These are phyloP conservation scores for Lineus longissimus DNA, from an alignment of 1,140 invertebrate species.

Conservation along the genomic window DNA sequence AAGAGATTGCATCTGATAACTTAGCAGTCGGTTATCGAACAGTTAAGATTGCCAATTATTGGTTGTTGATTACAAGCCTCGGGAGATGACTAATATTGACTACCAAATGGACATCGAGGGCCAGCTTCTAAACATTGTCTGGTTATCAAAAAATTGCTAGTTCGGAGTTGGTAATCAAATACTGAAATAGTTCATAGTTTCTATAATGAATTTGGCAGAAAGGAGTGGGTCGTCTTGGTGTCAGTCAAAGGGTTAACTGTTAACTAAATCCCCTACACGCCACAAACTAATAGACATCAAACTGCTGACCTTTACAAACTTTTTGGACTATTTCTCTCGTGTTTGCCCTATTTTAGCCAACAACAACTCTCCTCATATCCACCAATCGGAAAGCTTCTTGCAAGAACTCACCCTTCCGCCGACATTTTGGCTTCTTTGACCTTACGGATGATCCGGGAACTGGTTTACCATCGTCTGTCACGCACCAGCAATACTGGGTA, in stretches of 20 bases:
- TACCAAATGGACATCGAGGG: no score
- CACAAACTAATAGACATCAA: not conserved
- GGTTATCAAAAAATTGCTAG: no score
- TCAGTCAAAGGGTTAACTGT: no score
- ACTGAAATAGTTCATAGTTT: no score
- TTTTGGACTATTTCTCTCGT: not conserved
- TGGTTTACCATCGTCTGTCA: slow-evolving; percentile 72
- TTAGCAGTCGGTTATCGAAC: no score
- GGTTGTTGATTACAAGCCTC: no score
- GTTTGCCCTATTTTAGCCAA: not conserved
- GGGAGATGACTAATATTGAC: no score
- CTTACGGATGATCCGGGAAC: slow-evolving; percentile 71
- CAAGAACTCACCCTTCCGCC: slow-evolving; percentile 22
- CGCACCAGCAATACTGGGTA: slow-evolving; percentile 79
- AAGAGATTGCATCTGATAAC: no score
- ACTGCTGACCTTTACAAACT: not conserved
- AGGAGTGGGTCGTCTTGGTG: no score
- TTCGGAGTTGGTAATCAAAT: no score
- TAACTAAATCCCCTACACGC: not conserved
- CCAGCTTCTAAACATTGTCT: not conserved
- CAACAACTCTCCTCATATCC: not conserved
- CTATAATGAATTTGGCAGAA: no score
- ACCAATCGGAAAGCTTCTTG: not conserved
- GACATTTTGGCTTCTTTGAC: slow-evolving; percentile 67
- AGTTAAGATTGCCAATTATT: no score